Conservation (phyloP, 2,797 vertebrate genomes). For the Helicolenus hilgendorfi region DNA sequence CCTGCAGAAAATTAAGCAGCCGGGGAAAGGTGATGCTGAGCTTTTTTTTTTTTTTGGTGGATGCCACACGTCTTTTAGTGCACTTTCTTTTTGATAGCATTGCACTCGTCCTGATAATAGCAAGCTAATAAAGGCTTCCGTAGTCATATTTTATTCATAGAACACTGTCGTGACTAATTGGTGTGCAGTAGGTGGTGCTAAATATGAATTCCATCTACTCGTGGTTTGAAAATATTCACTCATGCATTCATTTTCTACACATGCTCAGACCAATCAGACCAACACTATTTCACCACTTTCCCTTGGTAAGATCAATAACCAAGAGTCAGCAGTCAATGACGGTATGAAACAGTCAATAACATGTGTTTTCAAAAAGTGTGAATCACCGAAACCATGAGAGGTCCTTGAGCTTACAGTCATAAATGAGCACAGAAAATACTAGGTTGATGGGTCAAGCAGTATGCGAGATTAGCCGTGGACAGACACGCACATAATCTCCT, state of each 20-base stretch:
- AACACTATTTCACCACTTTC: neutral
- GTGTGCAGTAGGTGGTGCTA: neutral
- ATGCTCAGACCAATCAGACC: neutral
- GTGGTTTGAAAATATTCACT: neutral
- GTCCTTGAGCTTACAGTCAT: too few species aligned
- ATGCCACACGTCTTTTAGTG: slow-evolving; percentile 36
- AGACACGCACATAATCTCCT: too few species aligned
- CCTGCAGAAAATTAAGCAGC: slow-evolving; percentile 68
- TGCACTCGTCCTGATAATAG: slow-evolving; percentile 6
- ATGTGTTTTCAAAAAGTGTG: too few species aligned
- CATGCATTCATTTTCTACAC: neutral
- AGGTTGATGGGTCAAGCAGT: too few species aligned
- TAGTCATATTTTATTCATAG: neutral
- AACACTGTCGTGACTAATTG: neutral
- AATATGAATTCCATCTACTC: neutral
- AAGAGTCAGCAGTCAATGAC: too few species aligned
- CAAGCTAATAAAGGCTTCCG: slow-evolving; percentile 35
- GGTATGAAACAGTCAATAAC: too few species aligned
- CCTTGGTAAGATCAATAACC: neutral
- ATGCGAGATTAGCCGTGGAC: too few species aligned
- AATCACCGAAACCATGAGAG: too few species aligned
- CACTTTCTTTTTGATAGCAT: slow-evolving; percentile 30
- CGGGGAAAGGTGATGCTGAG: slow-evolving; percentile 63
- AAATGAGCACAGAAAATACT: too few species aligned
- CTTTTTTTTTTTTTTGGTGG: slow-evolving; percentile 11